Percentiles rank a stretch among this genome's conserved stretches.
phyloP scores from a whole-genome alignment of 2,797 vertebrate genomes.

The Propithecus perrieri region DNA sequence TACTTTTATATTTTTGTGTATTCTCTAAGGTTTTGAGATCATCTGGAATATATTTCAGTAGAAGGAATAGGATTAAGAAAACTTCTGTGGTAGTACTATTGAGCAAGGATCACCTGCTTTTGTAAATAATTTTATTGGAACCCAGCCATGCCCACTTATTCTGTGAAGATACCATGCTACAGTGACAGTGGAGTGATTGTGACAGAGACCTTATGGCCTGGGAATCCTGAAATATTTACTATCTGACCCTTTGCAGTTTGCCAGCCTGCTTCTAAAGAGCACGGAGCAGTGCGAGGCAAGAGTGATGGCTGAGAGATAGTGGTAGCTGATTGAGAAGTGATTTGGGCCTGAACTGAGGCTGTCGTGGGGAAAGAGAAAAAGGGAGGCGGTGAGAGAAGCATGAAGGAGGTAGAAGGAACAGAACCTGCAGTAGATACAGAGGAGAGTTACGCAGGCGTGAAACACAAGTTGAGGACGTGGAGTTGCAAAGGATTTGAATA shows the following conservation, averaged over 20 bases:
- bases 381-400: background rate
- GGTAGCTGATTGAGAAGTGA: background rate
- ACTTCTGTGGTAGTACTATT: background rate
- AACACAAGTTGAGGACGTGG: background rate
- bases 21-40: background rate
- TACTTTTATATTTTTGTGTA: background rate
- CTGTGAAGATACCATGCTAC: background rate
- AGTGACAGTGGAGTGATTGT: background rate
- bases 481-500: background rate
- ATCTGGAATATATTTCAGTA: background rate
- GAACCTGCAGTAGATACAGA: background rate
- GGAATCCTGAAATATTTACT: background rate
- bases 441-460: background rate
- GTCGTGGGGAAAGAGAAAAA: too few species aligned
- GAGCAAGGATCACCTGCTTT: background rate
- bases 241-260: background rate
- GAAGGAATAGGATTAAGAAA: background rate
- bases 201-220: background rate
- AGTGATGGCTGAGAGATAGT: background rate
- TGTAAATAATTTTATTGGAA: constrained; percentile 7
- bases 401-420: background rate
- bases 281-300: background rate
- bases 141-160: background rate
- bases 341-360: background rate
- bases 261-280: background rate